Evolutionary conservation across 2,113 vertebrate species (phyloP).

Genomic region (Fregetta grallaria): DNA sequence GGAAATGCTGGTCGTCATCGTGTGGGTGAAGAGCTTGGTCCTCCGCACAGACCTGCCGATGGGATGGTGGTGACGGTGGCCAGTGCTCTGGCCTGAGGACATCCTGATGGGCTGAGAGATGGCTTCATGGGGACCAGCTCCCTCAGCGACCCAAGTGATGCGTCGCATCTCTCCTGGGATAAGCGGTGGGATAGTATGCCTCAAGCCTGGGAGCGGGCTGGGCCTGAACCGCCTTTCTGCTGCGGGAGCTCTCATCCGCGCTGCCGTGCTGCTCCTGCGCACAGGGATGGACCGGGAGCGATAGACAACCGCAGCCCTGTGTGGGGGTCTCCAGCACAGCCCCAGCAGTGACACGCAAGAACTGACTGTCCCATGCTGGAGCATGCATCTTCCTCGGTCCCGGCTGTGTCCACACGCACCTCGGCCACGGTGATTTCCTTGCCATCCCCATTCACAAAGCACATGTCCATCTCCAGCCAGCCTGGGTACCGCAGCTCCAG

Average conservation of each 20-base stretch:
- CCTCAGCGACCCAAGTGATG: background rate
- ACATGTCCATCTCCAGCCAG: background rate
- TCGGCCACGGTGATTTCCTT: accelerated
- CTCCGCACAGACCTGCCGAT: accelerated
- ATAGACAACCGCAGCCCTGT: accelerated
- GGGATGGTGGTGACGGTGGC: background rate
- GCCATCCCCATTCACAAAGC: background rate
- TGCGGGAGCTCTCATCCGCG: accelerated
- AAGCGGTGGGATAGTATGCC: background rate
- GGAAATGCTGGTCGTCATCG: background rate
- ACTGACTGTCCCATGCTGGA: accelerated
- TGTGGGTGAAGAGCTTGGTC: background rate
- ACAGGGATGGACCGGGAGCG: background rate
- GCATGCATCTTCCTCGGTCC: accelerated
- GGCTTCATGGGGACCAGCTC: background rate
- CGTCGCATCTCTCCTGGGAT: accelerated
- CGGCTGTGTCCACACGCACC: accelerated
- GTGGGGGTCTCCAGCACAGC: background rate
- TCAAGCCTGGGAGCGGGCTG: background rate
- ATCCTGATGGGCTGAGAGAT: background rate
- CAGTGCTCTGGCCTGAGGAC: background rate
- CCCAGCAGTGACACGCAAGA: background rate
- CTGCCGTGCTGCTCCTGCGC: background rate
- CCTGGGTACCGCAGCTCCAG: background rate
- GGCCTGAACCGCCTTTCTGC: background rate